Percentiles rank a stretch among this genome's conserved stretches.
Conservation (phyloP, 2,888 invertebrate species). For the Acheta domesticus region DNA sequence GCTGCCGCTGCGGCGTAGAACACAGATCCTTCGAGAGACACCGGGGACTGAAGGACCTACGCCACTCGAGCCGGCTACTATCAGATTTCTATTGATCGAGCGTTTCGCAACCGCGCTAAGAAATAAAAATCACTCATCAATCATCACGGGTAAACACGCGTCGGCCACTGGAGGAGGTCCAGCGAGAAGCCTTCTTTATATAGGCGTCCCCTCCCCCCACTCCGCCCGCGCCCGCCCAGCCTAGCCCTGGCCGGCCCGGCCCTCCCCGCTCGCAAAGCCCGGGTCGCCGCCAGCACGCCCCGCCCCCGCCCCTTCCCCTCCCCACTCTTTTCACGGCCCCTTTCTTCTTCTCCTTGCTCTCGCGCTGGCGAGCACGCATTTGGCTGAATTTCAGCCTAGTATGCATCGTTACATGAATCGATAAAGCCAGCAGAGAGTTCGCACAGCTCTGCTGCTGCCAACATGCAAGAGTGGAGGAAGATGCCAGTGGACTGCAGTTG, state of each 20-base stretch:
- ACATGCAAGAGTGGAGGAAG: background rate
- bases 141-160: constrained; percentile 8
- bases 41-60: background rate
- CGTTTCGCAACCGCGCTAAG: background rate
- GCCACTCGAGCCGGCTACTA: background rate
- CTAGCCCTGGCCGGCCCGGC: background rate
- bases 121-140: background rate
- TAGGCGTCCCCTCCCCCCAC: background rate
- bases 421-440: background rate
- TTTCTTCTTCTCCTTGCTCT: background rate
- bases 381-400: constrained; percentile 11
- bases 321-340: constrained; percentile 6
- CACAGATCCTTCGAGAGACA: background rate
- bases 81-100: background rate
- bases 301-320: background rate
- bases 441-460: background rate
- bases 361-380: constrained; percentile 7
- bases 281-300: background rate
- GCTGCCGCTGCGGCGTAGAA: background rate
- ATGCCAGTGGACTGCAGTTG: background rate
- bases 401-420: constrained; percentile 11
- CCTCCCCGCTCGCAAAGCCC: background rate
- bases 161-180: constrained; percentile 18
- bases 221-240: background rate
- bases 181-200: background rate